Conservation (phyloP, 2,797 vertebrate genomes). For the Benthosema pterotum region DNA sequence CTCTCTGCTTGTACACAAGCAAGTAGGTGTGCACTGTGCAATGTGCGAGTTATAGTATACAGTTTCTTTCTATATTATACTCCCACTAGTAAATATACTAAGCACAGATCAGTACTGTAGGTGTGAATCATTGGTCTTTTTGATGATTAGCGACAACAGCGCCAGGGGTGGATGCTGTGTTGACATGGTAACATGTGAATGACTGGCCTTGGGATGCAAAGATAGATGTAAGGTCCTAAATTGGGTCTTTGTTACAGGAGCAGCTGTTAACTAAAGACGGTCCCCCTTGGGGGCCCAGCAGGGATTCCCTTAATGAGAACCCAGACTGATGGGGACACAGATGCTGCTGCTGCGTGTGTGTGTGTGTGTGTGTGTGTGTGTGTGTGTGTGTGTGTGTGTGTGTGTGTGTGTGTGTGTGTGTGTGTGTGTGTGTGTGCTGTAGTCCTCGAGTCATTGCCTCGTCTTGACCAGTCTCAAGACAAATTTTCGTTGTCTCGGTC, state of each 20-base stretch:
- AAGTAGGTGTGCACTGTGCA: too few relatives aligned
- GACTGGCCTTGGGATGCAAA: slow-evolving; percentile 52
- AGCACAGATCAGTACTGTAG: too few relatives aligned
- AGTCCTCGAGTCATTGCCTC: too few relatives aligned
- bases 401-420: slow-evolving; percentile 7
- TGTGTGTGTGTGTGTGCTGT: too few relatives aligned
- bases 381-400: slow-evolving; percentile 15
- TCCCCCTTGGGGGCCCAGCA: slow-evolving; percentile 60
- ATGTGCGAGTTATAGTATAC: too few relatives aligned
- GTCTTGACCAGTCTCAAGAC: too few relatives aligned
- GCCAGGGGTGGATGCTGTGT: slow-evolving; percentile 68
- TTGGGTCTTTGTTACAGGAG: slow-evolving; percentile 68
- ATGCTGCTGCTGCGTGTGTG: slow-evolving; percentile 38
- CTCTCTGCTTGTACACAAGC: too few relatives aligned
- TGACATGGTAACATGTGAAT: slow-evolving; percentile 72
- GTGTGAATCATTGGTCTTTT: neutral
- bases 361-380: slow-evolving; percentile 15
- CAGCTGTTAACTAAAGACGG: slow-evolving; percentile 74
- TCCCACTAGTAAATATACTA: too few relatives aligned
- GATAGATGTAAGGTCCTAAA: slow-evolving; percentile 66
- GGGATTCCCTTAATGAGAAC: slow-evolving; percentile 71
- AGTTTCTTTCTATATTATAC: too few relatives aligned
- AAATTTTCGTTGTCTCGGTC: too few relatives aligned
- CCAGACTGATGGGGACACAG: slow-evolving; percentile 51
- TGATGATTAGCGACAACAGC: slow-evolving; percentile 52